A percentile compares a stretch with the other conserved stretches of the same genome.
Conservation (phyloP, 2,797 vertebrate genomes). For the Tamandua tetradactyla region DNA sequence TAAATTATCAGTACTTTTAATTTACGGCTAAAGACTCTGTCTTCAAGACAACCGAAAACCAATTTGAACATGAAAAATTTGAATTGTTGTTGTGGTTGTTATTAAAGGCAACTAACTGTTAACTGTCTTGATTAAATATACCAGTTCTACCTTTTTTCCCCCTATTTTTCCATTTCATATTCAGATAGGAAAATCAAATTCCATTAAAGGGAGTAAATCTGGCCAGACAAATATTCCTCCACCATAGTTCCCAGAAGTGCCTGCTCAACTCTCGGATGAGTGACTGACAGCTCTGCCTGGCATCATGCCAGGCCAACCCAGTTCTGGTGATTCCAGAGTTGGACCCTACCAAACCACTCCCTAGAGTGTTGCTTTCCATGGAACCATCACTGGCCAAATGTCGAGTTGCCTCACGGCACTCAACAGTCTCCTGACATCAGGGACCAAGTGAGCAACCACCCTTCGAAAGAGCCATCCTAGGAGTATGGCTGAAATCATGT, state of each 20-base stretch:
- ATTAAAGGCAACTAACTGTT: neutral
- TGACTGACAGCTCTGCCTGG: neutral
- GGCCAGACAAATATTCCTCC: neutral
- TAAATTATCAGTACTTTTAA: conserved; percentile 10
- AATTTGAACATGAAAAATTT: conserved; percentile 31
- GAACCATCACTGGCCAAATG: neutral
- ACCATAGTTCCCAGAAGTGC: neutral
- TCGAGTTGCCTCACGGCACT: accelerated
- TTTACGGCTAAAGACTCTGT: neutral
- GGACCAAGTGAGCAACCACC: neutral
- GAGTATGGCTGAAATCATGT: neutral
- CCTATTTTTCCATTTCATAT: neutral
- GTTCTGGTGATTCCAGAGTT: neutral
- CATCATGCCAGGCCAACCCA: neutral
- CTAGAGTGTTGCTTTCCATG: neutral
- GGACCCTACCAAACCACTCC: neutral
- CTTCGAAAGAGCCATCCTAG: neutral
- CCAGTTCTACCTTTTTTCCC: neutral
- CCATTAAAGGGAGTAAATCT: neutral
- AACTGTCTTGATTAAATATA: neutral
- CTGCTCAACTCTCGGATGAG: neutral
- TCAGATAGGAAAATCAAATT: neutral
- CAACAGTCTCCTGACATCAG: neutral
- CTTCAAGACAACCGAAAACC: neutral
- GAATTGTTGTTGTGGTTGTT: neutral